Evolutionary conservation across 2,113 vertebrate genomes (phyloP), one percentile per base, ranked within the genome.

Genomic region (Pelvicachromis taeniatus): DNA sequence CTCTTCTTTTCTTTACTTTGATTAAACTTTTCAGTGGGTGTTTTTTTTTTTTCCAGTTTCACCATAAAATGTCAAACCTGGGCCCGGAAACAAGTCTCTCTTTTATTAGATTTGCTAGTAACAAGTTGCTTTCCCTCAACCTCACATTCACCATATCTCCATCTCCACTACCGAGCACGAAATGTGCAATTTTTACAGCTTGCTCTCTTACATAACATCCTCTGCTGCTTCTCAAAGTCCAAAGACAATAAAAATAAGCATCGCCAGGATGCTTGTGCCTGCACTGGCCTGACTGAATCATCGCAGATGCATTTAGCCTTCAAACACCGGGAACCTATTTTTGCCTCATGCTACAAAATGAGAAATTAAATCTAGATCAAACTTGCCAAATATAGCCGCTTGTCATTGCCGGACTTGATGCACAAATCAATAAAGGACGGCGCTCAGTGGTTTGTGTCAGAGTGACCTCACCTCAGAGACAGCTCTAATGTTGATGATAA

Each of bases 371-470:
- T 53, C 65, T 35, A 40, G 21, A 42, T n/a, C 17, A 52, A 3
- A 6, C 35, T 59, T 54, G 89, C 89, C 85, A 91, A 77, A 81
- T 91, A 85, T 85, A 77, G 88, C 54, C 19, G 56, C 80, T 87
- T 86, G 81, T 87, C 85, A 85, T 87, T 88, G 89, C 77, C 10
- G n/a, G 52, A 33, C 38, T 26, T 70, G 50, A 53, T 42, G 17
- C 38, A 23, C 16, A 59, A 90, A 89, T 89, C 70, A 11, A 90
- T 91, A 55, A 85, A 80, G 55, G 31, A 82, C 23, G 13, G 61
- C 45, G 38, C 83, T 93, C 91, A 83, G 89, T 77, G 21, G 31
- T 88, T 88, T 91, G 85, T 48, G 70, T 82, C 87, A 83, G 88
- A 91, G 80, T 93, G 87, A 85, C 55, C 79, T 79, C 84, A 65